Evolutionary conservation across 53 echinoderm and acorn worm genomes (phyloP), one percentile per base, ranked within the genome.

Genomic region (Temnopleurus reevesii): DNA sequence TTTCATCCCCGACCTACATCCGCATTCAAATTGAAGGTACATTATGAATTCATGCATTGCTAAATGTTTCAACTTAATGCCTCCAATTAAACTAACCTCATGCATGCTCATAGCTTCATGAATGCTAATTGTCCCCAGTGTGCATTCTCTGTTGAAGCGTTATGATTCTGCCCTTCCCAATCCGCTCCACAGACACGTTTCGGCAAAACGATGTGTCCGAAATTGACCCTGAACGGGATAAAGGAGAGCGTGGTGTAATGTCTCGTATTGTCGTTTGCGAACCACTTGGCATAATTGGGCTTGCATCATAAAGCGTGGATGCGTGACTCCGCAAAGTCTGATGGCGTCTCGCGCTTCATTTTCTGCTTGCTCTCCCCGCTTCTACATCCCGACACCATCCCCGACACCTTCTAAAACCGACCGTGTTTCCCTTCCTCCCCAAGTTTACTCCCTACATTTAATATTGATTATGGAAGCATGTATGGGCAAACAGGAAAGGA

Each of bases 31-130:
- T n/a, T 10, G 61, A 19, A 9, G 30, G 2, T 4, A 63, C 63
- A 63, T 63, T 63, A 63, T 13, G 7, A 34, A 63, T 63, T 33
- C 63, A 63, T 30, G 31, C 63, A 63, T 34, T 63, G 15, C 63
- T 63, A 63, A 63, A 63, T 63, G 63, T 63, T 63, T 63, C 63
- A 63, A 63, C 63, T 63, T 63, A 63, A 63, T 63, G 63, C 63
- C 27, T 63, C 63, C 63, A 63, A 63, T 63, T 33, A 63, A 63
- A 34, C 0, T 13, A 15, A 23, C 17, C 12, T 17, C 34, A 63
- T 63, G 63, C 63, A 63, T 63, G 63, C 63, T 63, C 63, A 63
- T 63, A 63, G 63, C 63, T 63, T 63, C 63, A 63, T 63, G 63
- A 63, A 63, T 63, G 5, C 63, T 63, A 63, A 63, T 63, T 63